These are phyloP conservation scores for Epizoanthus stellaris DNA, from an alignment of 92 coral and sea anemone species.

Conservation along the genomic window DNA sequence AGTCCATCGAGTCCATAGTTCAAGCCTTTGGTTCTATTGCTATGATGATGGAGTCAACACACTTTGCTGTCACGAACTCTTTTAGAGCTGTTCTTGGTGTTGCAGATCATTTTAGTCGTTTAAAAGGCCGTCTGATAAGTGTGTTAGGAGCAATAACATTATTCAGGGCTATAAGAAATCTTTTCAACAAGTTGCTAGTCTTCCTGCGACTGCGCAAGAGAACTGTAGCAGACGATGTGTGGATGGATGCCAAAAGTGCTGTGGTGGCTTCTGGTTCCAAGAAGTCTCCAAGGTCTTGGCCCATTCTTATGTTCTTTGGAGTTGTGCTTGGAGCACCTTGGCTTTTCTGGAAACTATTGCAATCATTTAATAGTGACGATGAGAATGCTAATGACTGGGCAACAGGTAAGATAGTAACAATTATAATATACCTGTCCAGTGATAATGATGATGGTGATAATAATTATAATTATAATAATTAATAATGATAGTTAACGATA, in stretches of 20 bases:
- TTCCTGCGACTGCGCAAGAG: slow-evolving; percentile 70
- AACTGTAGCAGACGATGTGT: slow-evolving; percentile 82
- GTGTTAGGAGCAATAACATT: slow-evolving; percentile 83
- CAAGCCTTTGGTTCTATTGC: slow-evolving; percentile 99
- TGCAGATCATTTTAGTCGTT: slow-evolving; percentile 96
- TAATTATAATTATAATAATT: no score
- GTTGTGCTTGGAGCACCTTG: slow-evolving; percentile 95
- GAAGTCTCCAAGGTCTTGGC: slow-evolving; percentile 88
- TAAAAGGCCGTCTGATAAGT: slow-evolving; percentile 78
- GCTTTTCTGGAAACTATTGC: slow-evolving; percentile 89
- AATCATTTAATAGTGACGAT: slow-evolving; percentile 78
- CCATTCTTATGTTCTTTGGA: slow-evolving; percentile 92
- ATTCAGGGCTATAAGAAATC: slow-evolving; percentile 70
- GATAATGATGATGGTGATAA: no score
- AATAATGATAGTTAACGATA: no score
- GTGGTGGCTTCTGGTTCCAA: slow-evolving; percentile 54
- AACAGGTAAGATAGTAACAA: slow-evolving; percentile 67
- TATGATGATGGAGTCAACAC: slow-evolving; percentile 98
- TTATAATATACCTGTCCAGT: no score
- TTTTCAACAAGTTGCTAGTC: slow-evolving; percentile 72
- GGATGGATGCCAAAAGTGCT: slow-evolving; percentile 76
- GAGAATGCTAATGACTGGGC: slow-evolving; percentile 75
- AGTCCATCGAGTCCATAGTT: slow-evolving; percentile 94
- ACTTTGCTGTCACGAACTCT: slow-evolving; percentile 92
- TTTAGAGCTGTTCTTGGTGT: slow-evolving; percentile 95